These are phyloP conservation scores for Takifugu flavidus DNA, from an alignment of 2,113 vertebrate species.

Conservation along the genomic window DNA sequence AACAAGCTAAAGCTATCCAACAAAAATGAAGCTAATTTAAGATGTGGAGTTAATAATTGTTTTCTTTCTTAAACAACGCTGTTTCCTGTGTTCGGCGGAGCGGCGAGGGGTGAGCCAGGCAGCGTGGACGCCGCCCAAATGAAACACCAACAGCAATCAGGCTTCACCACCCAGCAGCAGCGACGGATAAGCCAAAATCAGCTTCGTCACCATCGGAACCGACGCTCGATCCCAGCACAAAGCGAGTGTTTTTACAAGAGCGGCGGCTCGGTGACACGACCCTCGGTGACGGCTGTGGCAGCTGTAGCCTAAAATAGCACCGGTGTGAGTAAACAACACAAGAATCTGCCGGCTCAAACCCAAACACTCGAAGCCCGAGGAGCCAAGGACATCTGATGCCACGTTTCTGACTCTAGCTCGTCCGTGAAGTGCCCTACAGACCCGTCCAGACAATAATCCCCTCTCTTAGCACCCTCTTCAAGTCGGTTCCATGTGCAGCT, in stretches of 20 bases:
- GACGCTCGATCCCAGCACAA: slow-evolving; percentile 16
- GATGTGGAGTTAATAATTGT: slow-evolving; percentile 8
- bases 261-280: slow-evolving; percentile 13
- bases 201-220: slow-evolving; percentile 9
- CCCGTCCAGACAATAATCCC: slow-evolving; percentile 47
- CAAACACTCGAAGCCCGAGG: slow-evolving; percentile 51
- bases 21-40: no score
- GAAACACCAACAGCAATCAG: slow-evolving; percentile 51
- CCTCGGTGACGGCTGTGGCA: slow-evolving; percentile 11
- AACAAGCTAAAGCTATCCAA: no score
- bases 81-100: slow-evolving; percentile 58
- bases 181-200: slow-evolving; percentile 22
- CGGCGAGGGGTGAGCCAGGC: slow-evolving; percentile 34
- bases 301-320: slow-evolving; percentile 35
- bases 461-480: slow-evolving; percentile 55
- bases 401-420: slow-evolving; percentile 42
- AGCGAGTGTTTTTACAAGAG: slow-evolving; percentile 19
- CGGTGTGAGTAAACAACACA: slow-evolving; percentile 35
- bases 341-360: slow-evolving; percentile 34
- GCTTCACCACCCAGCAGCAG: slow-evolving; percentile 44
- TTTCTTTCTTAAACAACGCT: slow-evolving; percentile 61
- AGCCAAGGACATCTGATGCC: slow-evolving; percentile 41
- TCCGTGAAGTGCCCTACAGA: slow-evolving; percentile 53
- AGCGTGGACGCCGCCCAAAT: slow-evolving; percentile 50
- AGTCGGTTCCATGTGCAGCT: slow-evolving; percentile 55